Percentiles rank a stretch among this genome's conserved stretches.
Conservation (phyloP, 1,140 invertebrate genomes). For the Hyles vespertilio region DNA sequence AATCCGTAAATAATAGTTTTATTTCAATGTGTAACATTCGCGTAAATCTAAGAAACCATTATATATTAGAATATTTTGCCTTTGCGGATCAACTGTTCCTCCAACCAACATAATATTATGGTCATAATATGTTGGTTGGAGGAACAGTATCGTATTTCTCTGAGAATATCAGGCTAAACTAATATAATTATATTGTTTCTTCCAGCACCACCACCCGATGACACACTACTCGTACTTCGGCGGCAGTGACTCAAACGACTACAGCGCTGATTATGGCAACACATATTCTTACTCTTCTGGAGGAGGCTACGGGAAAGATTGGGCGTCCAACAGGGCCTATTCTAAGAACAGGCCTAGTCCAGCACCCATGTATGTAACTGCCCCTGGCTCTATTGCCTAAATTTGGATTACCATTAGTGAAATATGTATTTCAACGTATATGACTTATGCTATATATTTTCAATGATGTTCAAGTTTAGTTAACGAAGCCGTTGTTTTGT, state of each 20-base stretch:
- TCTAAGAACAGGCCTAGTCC: slow-evolving; percentile 49
- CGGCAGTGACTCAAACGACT: slow-evolving; percentile 48
- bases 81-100: no score
- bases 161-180: neutral
- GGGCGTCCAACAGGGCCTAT: slow-evolving; percentile 68
- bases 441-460: no score
- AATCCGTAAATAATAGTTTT: no score
- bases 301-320: slow-evolving; percentile 63
- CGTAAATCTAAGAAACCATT: no score
- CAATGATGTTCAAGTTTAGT: no score
- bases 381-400: slow-evolving; percentile 40
- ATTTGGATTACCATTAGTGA: neutral
- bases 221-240: slow-evolving; percentile 62
- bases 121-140: no score
- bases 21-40: no score
- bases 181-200: slow-evolving; percentile 10
- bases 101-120: no score
- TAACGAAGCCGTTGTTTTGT: no score
- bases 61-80: no score
- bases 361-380: slow-evolving; percentile 55
- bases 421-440: no score
- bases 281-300: slow-evolving; percentile 52
- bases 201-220: slow-evolving; percentile 59
- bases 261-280: slow-evolving; percentile 54
- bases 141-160: no score